phyloP scores from a whole-genome alignment of 2,113 vertebrate species.

The Protobothrops flavoviridis region DNA sequence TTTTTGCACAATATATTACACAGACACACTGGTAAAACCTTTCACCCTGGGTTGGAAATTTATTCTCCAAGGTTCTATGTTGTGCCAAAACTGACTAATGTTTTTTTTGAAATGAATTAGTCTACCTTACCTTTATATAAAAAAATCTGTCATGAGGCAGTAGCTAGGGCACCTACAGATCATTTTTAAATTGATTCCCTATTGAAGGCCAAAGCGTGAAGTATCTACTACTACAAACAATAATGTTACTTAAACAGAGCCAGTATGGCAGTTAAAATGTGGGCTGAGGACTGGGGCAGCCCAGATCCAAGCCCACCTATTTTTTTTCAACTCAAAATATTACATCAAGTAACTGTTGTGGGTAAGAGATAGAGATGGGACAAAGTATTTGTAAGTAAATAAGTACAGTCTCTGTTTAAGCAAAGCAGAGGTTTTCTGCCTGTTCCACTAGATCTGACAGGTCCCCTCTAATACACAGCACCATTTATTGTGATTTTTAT shows the following conservation, averaged over 20 bases:
- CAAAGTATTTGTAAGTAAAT: neutral
- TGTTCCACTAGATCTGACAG: neutral
- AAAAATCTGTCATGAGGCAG: neutral
- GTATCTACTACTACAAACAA: neutral
- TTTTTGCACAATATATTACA: neutral
- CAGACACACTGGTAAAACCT: neutral
- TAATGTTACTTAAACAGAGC: neutral
- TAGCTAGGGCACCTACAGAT: neutral
- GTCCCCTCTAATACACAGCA: neutral
- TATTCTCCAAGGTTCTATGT: neutral
- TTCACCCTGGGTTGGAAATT: neutral
- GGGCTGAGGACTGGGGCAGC: neutral
- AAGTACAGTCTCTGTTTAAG: neutral
- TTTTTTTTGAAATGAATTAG: neutral
- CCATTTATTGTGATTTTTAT: no score
- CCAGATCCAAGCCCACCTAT: neutral
- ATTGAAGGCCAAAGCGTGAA: neutral
- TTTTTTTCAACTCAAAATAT: neutral
- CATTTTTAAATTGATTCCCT: neutral
- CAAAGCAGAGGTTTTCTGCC: neutral
- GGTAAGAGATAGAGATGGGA: neutral
- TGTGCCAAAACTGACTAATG: neutral
- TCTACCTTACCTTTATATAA: neutral
- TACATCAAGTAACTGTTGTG: neutral
- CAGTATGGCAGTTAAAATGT: neutral